Evolutionary conservation across 1,140 invertebrate genomes (phyloP), one percentile per base, ranked within the genome.

Genomic region (Drosophila sp.): DNA sequence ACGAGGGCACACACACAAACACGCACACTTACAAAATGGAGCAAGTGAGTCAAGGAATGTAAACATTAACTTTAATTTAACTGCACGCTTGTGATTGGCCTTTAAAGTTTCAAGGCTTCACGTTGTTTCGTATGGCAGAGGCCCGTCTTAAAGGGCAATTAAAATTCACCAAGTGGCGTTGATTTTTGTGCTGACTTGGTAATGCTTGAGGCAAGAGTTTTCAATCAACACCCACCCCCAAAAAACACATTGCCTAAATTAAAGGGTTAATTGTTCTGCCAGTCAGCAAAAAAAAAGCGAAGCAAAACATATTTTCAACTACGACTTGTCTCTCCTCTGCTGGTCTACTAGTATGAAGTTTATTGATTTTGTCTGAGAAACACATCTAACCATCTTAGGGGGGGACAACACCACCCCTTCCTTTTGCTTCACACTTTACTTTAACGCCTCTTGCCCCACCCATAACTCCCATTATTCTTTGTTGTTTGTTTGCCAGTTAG

Each of bases 211-310:
- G 58, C n/a, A 35, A 40, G 33, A 50, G 32, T 66, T 58, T 75
- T 72, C 76, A 67, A 79, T 72, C 66, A 69, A 60, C 38, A 63
- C 30, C 29, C 60, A 66, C 57, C 56, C 35, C 44, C 55, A 57
- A 62, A n/a, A 25, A 29, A 55, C 61, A 30, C 33, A 41, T 57
- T 38, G 33, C 50, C 60, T 63, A 70, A 87, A 87, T 79, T 87
- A 79, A 86, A 76, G 83, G 84, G 83, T 86, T 86, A 87, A 87
- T 86, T 76, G 76, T 73, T 32, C 55, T 80, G 7, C 44, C 79
- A 79, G 79, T 86, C 82, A 86, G 82, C 82, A 86, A 70, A 78
- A 73, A 54, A 33, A 23, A 35, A 23, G 17, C 3, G 17, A 41
- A 47, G 5, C 2, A 47, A 27, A 47, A 6, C 23, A 70, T 76